Base-by-base conservation (phyloP, 2,113 vertebrate species). In the Gorsachius goisagi region DNA sequence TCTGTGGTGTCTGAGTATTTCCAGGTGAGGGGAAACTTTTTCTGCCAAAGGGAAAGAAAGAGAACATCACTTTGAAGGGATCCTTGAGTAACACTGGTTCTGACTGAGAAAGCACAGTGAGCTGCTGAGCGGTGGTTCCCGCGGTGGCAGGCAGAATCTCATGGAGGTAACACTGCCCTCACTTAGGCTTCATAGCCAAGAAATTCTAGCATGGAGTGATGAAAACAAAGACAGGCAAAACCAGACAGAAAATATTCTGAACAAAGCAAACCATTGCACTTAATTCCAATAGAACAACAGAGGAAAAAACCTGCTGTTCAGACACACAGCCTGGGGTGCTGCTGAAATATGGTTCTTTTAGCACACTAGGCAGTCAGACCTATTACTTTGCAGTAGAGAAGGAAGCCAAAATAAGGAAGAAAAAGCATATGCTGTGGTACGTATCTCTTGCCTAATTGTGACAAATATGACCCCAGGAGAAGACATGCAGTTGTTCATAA, bases 221-320 rank as follows among this genome's bases (percentile, higher is more conserved):
- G 74, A 80, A 93, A 97, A 85, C 32, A 82, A 56, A 89, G 41
- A 41, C 17, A 37, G 44, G 63, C 24, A 85, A 93, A 96, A 71
- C 5, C 39, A 90, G 72, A 60, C 35, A 75, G 62, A 90, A 94
- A 68, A 79, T 71, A 76, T n/a, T 78, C 73, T 33, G 44, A 90
- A 59, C 52, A 89, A 94, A 86, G 41, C 44, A 76, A 93, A 90
- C 7, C 13, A 50, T 27, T 59, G 49, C 64, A 73, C 56, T 95
- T 76, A 33, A 81, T 81, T 95, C 89, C 66, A 90, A 72, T 3
- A 75, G 47, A 94, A 80, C 53, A 91, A 95, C 86, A 68, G 82
- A 84, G 47, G 77, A 62, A 86, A 86, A 93, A 95, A 60, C 41
- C 45, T 62, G 74, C 69, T 89, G n/a, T 53, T 95, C 64, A 63